Base-by-base conservation (phyloP, 1,140 invertebrate genomes). In the Gryon sp. region DNA sequence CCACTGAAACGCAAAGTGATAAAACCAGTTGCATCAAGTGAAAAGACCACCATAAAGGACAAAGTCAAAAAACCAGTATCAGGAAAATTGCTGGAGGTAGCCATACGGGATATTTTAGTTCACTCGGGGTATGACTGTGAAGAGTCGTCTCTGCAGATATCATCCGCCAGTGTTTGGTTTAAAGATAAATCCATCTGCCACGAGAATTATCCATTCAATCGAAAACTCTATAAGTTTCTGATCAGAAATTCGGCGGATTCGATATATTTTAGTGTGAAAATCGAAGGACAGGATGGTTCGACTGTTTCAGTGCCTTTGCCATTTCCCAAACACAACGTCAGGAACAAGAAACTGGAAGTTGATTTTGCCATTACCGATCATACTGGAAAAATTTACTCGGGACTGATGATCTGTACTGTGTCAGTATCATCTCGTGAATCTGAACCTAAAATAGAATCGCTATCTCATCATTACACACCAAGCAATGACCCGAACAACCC, bases 401-500 rank as follows among this genome's bases (percentile, higher is more conserved):
- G 88, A 1, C 80, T 57, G 0, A 60, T 88, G 0, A 24, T 79
- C 0, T 87, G 80, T 28, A 87, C 82, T 1, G 45, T 89, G 3
- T 83, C 83, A 0, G 53, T 86, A 8, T 74, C 48, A 6, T 65
- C 62, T 6, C 53, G 80, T 9, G 80, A 70, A 1, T 11, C 46
- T 3, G 32, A 38, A 5, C 4, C 57, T 4, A 43, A 78, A 55
- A 9, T 24, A 0, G 74, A 83, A 15, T 22, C 59, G 8, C 48
- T 24, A 2, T 45, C 8, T 6, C 55, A 80, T 19, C 32, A 80
- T 11, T 83, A 77, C 28, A 79, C 53, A 4, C 74, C 73, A 1
- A 83, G 69, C 14, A 84, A 84, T 34, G 87, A 88, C 53, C 87
- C 87, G 1, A 88, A 88, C 22, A 86, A 89, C 76, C 86, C 86